Evolutionary conservation across 1,140 invertebrate genomes (phyloP), one percentile per base, ranked within the genome.

Genomic region (Cataglyphis hispanica): DNA sequence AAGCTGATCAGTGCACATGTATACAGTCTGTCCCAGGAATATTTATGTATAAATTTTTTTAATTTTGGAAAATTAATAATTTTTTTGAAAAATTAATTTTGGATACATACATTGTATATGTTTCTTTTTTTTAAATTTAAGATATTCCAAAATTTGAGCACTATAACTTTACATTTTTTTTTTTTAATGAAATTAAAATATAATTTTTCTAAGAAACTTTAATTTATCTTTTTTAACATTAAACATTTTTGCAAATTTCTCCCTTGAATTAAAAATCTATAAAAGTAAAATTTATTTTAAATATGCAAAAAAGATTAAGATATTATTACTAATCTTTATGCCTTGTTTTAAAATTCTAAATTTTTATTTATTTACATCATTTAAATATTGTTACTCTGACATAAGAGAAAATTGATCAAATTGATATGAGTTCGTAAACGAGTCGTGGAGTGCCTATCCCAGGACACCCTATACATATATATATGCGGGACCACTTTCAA

Each of bases 401-500:
- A 70, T 58, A 11, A 43, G 7, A 50, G 37, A 22, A 78, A 31
- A 37, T 50, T 31, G 2, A 16, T 16, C 10, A 56, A 80, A 60
- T 25, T 19, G 11, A 70, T 81, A 40, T 22, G 0, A 69, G 22
- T 13, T 34, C 25, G 50, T 19, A 25, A 11, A 60, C 25, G 22
- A 22, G 19, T 25, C n/a, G 19, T n/a, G 2, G 43, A 46, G 25
- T 19, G 46, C 1, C 8, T 4, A 56, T 60, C 64, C 8, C 1
- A 53, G 7, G 37, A 72, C 78, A 83, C 50, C 78, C 67, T 43
- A 6, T 83, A 83, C 60, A 58, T 58, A 60, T 83, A 83, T 72
- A 58, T 58, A 60, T 60, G 46, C 60, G 53, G 74, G 58, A 58
- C 56, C 46, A 76, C 85, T 87, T 87, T 90, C 88, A 89, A 72